Base-by-base conservation (phyloP, 2,113 vertebrate genomes). In the Laterallus jamaicensis region DNA sequence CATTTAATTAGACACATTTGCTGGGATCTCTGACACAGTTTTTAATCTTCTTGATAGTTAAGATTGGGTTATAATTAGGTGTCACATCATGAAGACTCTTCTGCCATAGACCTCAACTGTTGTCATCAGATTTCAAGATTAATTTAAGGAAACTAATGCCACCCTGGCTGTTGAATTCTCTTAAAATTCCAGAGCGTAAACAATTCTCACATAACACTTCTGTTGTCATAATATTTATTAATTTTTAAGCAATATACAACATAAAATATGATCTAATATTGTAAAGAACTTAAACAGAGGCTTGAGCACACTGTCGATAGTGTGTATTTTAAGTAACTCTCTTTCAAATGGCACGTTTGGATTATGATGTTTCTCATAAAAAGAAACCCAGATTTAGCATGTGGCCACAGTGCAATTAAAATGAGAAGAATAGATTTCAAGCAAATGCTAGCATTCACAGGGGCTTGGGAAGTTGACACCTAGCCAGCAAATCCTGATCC, bases 81-180 rank as follows among this genome's bases (percentile, higher is more conserved):
- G 75, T 87, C 81, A 94, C 44, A 76, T 88, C 58, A 92, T 88
- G 92, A 97, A 97, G 96, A 44, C 66, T 92, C 58, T 88, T 90
- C 81, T 97, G 92, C 83, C 59, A 82, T 79, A 76, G 91, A 63
- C 56, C 95, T 95, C 90, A 88, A 81, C 71, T 82, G 35, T 74
- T 96, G 49, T 75, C 93, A 96, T 78, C 80, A 52, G 80, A 96
- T 90, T 96, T 93, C 89, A 91, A 90, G 97, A 95, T 95, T 88
- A 96, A 92, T 97, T 97, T 73, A 82, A 67, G 88, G 73, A 96
- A 96, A 26, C 73, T 91, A 86, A 95, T 93, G 52, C 68, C 94
- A 95, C 71, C 67, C 73, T 69, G 39, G 35, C 63, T 59, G 52
- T 64, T 90, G 62, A 95, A 90, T 95, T 69, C 76, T 93, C 66